Percentiles rank a stretch among this genome's conserved stretches.
These are phyloP conservation scores for Papilio demoleus DNA, from an alignment of 2,888 invertebrate species.

Conservation along the genomic window DNA sequence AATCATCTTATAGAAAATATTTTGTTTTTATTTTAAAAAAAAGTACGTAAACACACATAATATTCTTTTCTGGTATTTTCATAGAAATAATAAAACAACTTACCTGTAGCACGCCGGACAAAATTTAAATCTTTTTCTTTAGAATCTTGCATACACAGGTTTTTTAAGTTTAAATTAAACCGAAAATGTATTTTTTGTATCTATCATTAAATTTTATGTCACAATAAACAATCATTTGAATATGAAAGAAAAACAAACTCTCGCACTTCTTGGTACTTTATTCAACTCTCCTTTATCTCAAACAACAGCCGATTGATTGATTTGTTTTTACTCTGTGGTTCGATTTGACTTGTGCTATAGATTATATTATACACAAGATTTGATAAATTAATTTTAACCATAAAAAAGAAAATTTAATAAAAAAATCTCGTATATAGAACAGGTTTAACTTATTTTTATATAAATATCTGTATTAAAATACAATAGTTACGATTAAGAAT, in stretches of 20 bases:
- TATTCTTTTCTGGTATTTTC: too few relatives aligned
- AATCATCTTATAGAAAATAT: too few relatives aligned
- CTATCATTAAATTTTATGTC: slow-evolving; percentile 13
- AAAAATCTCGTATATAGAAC: background rate
- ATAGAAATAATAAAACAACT: slow-evolving; percentile 25
- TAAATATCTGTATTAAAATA: too few relatives aligned
- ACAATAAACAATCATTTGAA: slow-evolving; percentile 29
- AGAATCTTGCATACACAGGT: slow-evolving; percentile 15
- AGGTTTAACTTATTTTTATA: too few relatives aligned
- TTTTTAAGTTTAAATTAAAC: slow-evolving; percentile 16
- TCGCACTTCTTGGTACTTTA: slow-evolving; percentile 21
- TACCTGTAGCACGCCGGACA: slow-evolving; percentile 29
- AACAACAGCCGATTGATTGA: slow-evolving; percentile 44
- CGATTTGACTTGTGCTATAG: background rate
- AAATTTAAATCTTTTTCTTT: slow-evolving; percentile 20
- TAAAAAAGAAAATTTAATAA: background rate
- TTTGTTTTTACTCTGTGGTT: slow-evolving; percentile 28
- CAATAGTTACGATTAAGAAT: too few relatives aligned
- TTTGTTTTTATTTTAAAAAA: too few relatives aligned
- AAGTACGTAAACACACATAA: too few relatives aligned
- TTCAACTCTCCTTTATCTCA: slow-evolving; percentile 31
- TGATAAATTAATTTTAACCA: background rate
- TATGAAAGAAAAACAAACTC: slow-evolving; percentile 42
- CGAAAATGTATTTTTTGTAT: background rate
- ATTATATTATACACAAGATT: background rate